phyloP scores from a whole-genome alignment of 2,888 invertebrate genomes.

The Pollenia amentaria region DNA sequence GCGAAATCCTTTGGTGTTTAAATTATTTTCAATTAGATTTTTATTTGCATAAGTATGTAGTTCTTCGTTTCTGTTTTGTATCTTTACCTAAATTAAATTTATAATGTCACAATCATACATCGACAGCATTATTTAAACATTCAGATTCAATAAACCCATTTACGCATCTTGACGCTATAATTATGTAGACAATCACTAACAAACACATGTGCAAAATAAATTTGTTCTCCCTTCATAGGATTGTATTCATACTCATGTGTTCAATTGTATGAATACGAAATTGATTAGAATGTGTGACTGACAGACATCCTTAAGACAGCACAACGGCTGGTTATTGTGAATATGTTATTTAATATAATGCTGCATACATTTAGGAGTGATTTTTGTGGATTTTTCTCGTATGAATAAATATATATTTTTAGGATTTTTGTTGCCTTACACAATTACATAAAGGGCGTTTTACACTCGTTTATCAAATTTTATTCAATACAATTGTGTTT shows the following conservation, averaged over 20 bases:
- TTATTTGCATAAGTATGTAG: background rate
- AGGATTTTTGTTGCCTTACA: too few relatives aligned
- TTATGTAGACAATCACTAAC: slow-evolving; percentile 34
- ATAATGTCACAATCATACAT: background rate
- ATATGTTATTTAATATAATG: background rate
- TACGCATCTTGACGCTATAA: slow-evolving; percentile 21
- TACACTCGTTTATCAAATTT: too few relatives aligned
- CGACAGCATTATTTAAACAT: slow-evolving; percentile 9
- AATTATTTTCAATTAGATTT: too few relatives aligned
- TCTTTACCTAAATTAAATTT: slow-evolving; percentile 20
- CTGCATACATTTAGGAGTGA: background rate
- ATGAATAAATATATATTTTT: too few relatives aligned
- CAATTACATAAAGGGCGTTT: too few relatives aligned
- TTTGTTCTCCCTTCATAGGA: slow-evolving; percentile 7
- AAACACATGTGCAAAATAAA: slow-evolving; percentile 40
- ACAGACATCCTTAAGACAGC: slow-evolving; percentile 28
- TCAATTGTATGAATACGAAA: slow-evolving; percentile 37
- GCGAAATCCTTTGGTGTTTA: background rate
- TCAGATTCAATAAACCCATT: background rate
- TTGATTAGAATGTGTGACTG: slow-evolving; percentile 46
- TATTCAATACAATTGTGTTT: too few relatives aligned
- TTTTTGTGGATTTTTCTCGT: too few relatives aligned
- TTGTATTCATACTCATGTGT: slow-evolving; percentile 16
- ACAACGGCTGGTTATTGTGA: background rate
- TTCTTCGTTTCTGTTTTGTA: too few relatives aligned